Base-by-base conservation (phyloP, 2,888 invertebrate species). In the Drosophila buzzatii region DNA sequence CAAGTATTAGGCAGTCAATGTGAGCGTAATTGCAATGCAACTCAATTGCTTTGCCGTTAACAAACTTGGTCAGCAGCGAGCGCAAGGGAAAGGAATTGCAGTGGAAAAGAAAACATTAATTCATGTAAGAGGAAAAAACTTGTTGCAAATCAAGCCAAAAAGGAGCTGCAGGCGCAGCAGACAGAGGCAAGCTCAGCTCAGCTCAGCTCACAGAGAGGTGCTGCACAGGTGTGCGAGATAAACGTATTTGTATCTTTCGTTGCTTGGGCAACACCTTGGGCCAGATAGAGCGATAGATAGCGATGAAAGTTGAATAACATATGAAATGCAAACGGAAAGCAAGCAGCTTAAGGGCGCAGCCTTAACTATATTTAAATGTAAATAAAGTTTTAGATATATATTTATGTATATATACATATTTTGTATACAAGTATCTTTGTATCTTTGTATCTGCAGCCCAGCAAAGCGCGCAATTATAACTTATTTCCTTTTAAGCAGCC, bases 381-480 rank as follows among this genome's bases (percentile, higher is more conserved):
- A 31, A 16, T 0, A n/a, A 8, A 47, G 16, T 2, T 16, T 3
- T 3, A 47, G 9, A 47, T 9, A 49, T 47, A 9, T 16, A 27
- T 27, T 3, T n/a, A 6, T 27, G 0, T 23, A 5, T 49, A 1
- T n/a, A n/a, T 31, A 1, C 27, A 8, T n/a, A 9, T 23, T 1
- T 27, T 27, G 27, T 27, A 27, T 27, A 5, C 6, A 6, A 27
- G 45, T 27, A 47, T 23, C 23, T 45, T 8, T 0, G 41, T 41
- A 39, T 39, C 16, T 27, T 27, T 27, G 6, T 27, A 27, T 33
- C 49, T 33, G 0, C 12, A 33, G 47, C 47, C 1, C 5, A n/a
- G 57, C 81, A 83, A 18, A 58, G 66, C 67, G 58, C 69, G 69
- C 82, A 83, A 86, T 83, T 81, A 84, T 79, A 82, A 82, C 79